phyloP scores from a whole-genome alignment of 1,140 invertebrate species.

The Drosophila lacteicornis region DNA sequence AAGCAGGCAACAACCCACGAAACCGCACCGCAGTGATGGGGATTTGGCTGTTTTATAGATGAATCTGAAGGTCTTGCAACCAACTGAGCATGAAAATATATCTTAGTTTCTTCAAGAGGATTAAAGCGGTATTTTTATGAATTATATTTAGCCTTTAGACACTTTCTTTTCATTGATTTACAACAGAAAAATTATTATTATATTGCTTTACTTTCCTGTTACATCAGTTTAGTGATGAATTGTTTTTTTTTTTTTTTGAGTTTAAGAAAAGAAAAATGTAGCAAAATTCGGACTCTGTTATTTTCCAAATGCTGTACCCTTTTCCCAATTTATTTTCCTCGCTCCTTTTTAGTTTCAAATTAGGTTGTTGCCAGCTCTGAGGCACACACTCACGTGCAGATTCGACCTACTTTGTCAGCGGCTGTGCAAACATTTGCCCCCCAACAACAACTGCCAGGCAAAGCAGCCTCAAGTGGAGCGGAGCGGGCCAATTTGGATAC shows the following conservation, averaged over 20 bases:
- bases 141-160: background rate
- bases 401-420: constrained; percentile 69
- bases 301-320: background rate
- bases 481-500: constrained; percentile 52
- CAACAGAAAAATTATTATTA: background rate
- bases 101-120: background rate
- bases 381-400: constrained; percentile 15
- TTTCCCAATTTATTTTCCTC: background rate
- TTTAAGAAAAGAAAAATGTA: background rate
- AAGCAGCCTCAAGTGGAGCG: constrained; percentile 23
- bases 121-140: background rate
- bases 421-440: constrained; percentile 68
- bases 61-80: background rate
- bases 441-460: constrained; percentile 27
- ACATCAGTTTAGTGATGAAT: too few relatives aligned
- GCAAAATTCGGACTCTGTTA: background rate
- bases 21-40: background rate
- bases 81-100: background rate
- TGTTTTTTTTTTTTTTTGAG: too few relatives aligned
- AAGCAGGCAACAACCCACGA: constrained; percentile 13
- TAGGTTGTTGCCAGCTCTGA: constrained; percentile 2
- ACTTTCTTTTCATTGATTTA: background rate
- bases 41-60: background rate
- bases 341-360: background rate
- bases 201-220: too few relatives aligned